phyloP scores from a whole-genome alignment of 2,888 invertebrate genomes.

The Brenthis hecate region DNA sequence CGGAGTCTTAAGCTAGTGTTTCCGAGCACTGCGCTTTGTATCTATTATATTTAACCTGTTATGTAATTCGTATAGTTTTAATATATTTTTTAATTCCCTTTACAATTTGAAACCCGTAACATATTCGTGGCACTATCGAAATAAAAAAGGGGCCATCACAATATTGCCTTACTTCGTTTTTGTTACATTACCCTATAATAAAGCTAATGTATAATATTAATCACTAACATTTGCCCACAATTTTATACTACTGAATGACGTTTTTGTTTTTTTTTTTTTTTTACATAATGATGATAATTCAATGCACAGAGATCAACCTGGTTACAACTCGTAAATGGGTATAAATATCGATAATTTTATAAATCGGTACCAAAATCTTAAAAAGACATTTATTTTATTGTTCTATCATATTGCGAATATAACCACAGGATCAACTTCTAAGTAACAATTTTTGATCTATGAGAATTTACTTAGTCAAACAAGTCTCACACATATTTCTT shows the following conservation, averaged over 20 bases:
- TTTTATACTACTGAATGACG: slow-evolving; percentile 7
- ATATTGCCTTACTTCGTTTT: not conserved
- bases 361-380: slow-evolving; percentile 29
- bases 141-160: slow-evolving; percentile 4
- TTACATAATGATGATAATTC: not conserved
- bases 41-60: slow-evolving; percentile 63
- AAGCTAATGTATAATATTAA: slow-evolving; percentile 21
- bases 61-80: slow-evolving; percentile 71
- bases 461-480: not conserved
- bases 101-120: slow-evolving; percentile 22
- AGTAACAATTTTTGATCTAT: slow-evolving; percentile 2
- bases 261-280: not conserved
- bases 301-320: not conserved
- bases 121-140: not conserved
- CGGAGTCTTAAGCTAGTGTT: slow-evolving; percentile 46
- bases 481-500: slow-evolving; percentile 19
- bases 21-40: slow-evolving; percentile 44
- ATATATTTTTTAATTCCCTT: slow-evolving; percentile 24
- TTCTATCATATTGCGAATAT: slow-evolving; percentile 26
- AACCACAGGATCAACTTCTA: slow-evolving; percentile 6
- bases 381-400: slow-evolving; percentile 24
- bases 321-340: not conserved
- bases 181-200: slow-evolving; percentile 20
- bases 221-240: slow-evolving; percentile 8
- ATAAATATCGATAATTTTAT: slow-evolving; percentile 18